phyloP scores from a whole-genome alignment of 2,113 vertebrate species.

The Hippocampus mohnikei region DNA sequence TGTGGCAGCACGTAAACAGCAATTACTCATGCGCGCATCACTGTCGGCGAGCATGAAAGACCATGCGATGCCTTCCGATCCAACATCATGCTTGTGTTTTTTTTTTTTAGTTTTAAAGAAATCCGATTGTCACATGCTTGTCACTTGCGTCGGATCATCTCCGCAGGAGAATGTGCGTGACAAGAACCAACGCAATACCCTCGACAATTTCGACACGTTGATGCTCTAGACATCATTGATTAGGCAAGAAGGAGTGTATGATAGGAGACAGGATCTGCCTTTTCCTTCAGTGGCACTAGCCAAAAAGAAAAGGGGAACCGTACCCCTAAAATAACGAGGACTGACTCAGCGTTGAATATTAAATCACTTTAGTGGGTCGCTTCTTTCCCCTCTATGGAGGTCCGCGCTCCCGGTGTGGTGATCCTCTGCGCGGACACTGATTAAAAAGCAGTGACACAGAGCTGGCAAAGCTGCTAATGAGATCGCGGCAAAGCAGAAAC shows the following conservation, averaged over 20 bases:
- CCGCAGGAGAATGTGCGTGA: conserved; percentile 14
- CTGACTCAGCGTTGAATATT: background rate
- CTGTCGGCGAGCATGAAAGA: conserved; percentile 46
- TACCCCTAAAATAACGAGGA: background rate
- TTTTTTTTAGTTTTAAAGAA: background rate
- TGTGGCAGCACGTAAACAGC: conserved; percentile 32
- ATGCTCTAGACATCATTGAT: conserved; percentile 32
- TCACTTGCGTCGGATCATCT: conserved; percentile 16
- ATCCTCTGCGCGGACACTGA: background rate
- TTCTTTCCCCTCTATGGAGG: background rate
- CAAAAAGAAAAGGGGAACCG: background rate
- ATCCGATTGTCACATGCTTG: conserved; percentile 30
- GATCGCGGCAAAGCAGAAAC: background rate
- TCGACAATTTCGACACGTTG: conserved; percentile 8
- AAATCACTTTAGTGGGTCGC: background rate
- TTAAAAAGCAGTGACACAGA: conserved; percentile 14
- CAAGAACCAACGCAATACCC: conserved; percentile 1
- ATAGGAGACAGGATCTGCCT: conserved; percentile 18
- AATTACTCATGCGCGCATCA: conserved; percentile 43
- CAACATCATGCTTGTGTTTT: conserved; percentile 12
- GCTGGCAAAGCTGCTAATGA: conserved; percentile 31
- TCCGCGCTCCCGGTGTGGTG: background rate
- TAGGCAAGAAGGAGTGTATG: conserved; percentile 26
- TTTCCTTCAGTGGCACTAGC: conserved; percentile 6
- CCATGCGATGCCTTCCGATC: conserved; percentile 34